phyloP scores from a whole-genome alignment of 2,113 vertebrate species.

The Triplophysa tibetana region DNA sequence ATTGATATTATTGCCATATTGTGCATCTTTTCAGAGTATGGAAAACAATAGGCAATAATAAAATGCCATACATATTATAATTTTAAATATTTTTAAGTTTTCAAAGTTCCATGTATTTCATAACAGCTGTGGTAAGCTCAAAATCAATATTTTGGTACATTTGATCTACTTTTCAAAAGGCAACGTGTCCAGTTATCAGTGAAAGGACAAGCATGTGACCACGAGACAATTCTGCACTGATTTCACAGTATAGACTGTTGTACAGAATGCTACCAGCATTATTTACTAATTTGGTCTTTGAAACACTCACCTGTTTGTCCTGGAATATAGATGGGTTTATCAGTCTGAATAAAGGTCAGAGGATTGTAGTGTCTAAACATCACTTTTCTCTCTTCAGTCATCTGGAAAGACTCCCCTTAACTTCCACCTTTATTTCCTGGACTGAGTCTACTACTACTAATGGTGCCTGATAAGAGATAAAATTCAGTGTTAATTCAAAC shows the following conservation, averaged over 20 bases:
- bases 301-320: conserved; percentile 69
- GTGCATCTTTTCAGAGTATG: too few relatives aligned
- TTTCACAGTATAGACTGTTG: neutral
- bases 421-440: conserved; percentile 56
- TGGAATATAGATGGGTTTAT: conserved; percentile 72
- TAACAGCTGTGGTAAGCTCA: too few relatives aligned
- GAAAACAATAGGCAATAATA: too few relatives aligned
- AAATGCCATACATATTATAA: too few relatives aligned
- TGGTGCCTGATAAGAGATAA: conserved; percentile 58
- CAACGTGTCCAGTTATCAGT: too few relatives aligned
- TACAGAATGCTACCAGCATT: neutral
- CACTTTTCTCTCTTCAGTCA: conserved; percentile 63
- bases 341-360: conserved; percentile 66
- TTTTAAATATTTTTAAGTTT: too few relatives aligned
- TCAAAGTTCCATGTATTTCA: too few relatives aligned
- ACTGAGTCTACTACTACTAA: conserved; percentile 36
- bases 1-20: too few relatives aligned
- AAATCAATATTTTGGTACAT: too few relatives aligned
- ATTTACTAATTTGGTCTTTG: neutral
- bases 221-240: neutral
- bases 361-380: conserved; percentile 50
- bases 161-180: too few relatives aligned
- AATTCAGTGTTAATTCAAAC: neutral
- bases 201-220: neutral
- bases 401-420: conserved; percentile 58